These are phyloP conservation scores for Ooceraea biroi DNA, from an alignment of 1,140 invertebrate genomes.

Conservation along the genomic window DNA sequence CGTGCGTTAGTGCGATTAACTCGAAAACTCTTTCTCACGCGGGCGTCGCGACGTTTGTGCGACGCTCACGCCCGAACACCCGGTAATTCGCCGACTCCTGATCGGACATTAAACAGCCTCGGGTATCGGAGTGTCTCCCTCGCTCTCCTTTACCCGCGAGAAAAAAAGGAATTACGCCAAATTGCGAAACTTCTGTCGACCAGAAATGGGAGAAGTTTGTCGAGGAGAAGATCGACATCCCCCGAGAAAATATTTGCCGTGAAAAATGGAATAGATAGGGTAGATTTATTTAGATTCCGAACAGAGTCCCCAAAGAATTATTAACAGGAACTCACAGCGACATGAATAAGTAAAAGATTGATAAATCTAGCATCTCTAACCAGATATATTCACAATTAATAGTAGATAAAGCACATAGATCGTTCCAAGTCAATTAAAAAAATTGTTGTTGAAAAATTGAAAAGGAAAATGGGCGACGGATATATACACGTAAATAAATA, in stretches of 20 bases:
- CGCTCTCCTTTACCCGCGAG: neutral
- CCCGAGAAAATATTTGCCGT: slow-evolving; percentile 22
- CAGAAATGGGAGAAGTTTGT: slow-evolving; percentile 46
- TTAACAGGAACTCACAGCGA: neutral
- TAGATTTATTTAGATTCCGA: slow-evolving; percentile 36
- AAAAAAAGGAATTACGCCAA: slow-evolving; percentile 33
- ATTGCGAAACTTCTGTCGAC: slow-evolving; percentile 31
- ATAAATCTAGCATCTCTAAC: neutral
- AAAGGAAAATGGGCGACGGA: too few relatives aligned
- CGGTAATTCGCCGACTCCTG: slow-evolving; percentile 7
- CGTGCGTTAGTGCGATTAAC: slow-evolving; percentile 50
- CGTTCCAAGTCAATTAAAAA: too few relatives aligned
- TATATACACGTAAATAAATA: too few relatives aligned
- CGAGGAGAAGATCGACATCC: neutral
- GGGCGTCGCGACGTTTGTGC: neutral
- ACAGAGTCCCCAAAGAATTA: neutral
- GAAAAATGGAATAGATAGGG: neutral
- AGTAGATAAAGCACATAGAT: too few relatives aligned
- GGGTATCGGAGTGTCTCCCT: neutral
- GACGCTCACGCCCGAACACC: neutral
- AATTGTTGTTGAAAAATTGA: too few relatives aligned
- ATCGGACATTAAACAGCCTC: slow-evolving; percentile 30
- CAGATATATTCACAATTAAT: too few relatives aligned
- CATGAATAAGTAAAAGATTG: slow-evolving; percentile 3
- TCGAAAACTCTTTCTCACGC: neutral